Conservation (phyloP, 2,888 invertebrate genomes). For the Drosophila recens region DNA sequence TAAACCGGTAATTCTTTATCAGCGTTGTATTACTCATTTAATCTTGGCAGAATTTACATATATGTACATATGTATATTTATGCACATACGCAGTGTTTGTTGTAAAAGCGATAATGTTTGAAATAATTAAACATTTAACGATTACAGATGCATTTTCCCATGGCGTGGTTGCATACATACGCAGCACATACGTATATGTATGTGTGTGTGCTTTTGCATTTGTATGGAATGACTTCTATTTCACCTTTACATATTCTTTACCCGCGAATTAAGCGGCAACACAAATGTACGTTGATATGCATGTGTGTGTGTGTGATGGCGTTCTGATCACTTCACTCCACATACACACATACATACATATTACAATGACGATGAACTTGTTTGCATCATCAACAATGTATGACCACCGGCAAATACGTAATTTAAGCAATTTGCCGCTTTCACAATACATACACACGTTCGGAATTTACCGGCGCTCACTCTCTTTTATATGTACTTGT, state of each 20-base stretch:
- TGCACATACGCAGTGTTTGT: constrained; percentile 6
- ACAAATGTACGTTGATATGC: constrained; percentile 25
- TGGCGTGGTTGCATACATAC: constrained; percentile 46
- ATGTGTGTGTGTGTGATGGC: constrained; percentile 9
- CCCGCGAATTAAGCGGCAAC: constrained; percentile 40
- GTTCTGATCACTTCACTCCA: constrained; percentile 36
- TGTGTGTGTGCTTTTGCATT: constrained; percentile 32
- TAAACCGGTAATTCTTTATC: constrained; percentile 27
- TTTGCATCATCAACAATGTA: constrained; percentile 61
- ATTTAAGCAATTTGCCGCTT: constrained; percentile 12
- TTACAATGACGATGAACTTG: constrained; percentile 44
- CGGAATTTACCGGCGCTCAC: not conserved
- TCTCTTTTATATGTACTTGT: not conserved
- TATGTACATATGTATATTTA: constrained; percentile 1
- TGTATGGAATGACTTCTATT: constrained; percentile 75
- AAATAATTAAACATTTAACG: constrained; percentile 37
- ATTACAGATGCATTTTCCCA: constrained; percentile 63
- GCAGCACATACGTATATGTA: not conserved
- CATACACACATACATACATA: not conserved
- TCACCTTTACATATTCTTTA: constrained; percentile 74
- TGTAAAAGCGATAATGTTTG: constrained; percentile 48
- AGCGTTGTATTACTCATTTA: constrained; percentile 30
- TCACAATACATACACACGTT: not conserved
- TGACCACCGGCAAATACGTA: constrained; percentile 7
- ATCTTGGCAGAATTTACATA: constrained; percentile 25